A percentile compares a stretch with the other conserved stretches of the same genome.
Evolutionary conservation across 2,113 vertebrate genomes (phyloP).

Genomic region (Cephalopholis sonnerati): DNA sequence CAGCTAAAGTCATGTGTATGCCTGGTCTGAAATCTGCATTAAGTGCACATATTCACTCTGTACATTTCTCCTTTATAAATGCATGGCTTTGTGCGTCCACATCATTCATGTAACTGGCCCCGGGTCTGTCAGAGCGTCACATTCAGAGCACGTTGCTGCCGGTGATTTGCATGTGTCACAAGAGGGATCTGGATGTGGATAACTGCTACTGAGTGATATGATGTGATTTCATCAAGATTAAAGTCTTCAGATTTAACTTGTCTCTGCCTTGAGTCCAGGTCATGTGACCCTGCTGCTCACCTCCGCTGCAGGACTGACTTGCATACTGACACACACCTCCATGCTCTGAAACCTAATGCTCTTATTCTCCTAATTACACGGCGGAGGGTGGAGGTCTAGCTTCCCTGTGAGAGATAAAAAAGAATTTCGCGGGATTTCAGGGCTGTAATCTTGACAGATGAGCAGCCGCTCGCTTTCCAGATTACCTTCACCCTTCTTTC

Average conservation of each 20-base stretch:
- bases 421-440: constrained; percentile 13
- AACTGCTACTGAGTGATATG: no score
- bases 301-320: background rate
- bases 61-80: no score
- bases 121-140: no score
- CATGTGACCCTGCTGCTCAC: background rate
- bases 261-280: background rate
- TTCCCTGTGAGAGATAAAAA: constrained; percentile 16
- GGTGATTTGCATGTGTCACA: no score
- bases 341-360: constrained; percentile 15
- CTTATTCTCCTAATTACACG: constrained; percentile 20
- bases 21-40: no score
- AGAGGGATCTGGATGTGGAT: background rate
- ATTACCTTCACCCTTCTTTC: constrained; percentile 41
- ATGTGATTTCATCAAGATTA: background rate
- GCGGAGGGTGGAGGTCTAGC: constrained; percentile 25
- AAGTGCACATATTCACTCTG: no score
- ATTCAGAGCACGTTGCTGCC: no score
- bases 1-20: no score
- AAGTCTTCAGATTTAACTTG: background rate
- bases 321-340: background rate
- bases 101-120: no score
- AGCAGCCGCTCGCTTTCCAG: constrained; percentile 40
- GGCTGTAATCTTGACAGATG: constrained; percentile 56
- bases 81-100: no score